These are phyloP conservation scores for Mesorhabditis belari DNA, from an alignment of 2,888 invertebrate species.

Conservation along the genomic window DNA sequence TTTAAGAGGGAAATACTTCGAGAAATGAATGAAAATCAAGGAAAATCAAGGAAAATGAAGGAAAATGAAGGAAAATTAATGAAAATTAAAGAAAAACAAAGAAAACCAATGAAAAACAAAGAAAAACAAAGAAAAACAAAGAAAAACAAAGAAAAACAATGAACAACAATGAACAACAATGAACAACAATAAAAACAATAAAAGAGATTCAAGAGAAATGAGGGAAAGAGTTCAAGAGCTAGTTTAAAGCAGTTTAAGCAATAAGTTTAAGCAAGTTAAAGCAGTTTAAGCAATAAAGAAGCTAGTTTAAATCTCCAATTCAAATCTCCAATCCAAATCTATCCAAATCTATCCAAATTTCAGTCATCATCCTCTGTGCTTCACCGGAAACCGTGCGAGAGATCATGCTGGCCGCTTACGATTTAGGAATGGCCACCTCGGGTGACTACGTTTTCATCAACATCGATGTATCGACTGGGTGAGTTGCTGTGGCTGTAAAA, in stretches of 20 bases:
- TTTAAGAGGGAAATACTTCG: constrained; percentile 2
- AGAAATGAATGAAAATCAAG: too few species aligned
- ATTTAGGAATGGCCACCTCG: constrained; percentile 85
- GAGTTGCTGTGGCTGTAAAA: too few species aligned
- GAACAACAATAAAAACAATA: constrained; percentile 2
- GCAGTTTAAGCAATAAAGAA: too few species aligned
- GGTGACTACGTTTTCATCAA: constrained; percentile 98
- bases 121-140: neutral
- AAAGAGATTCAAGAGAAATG: neutral
- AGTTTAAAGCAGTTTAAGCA: too few species aligned
- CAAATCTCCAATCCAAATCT: too few species aligned
- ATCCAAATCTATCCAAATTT: constrained; percentile 56
- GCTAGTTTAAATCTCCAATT: too few species aligned
- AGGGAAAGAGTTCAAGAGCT: constrained; percentile 3
- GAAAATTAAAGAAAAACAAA: too few species aligned
- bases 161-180: neutral
- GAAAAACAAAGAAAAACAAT: neutral
- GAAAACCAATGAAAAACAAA: too few species aligned
- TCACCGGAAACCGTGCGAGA: constrained; percentile 77
- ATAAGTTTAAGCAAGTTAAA: too few species aligned
- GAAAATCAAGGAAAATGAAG: too few species aligned
- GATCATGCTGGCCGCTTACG: constrained; percentile 86
- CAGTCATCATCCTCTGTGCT: constrained; percentile 92
- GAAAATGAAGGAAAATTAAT: too few species aligned
- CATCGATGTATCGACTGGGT: constrained; percentile 92